A percentile compares a stretch with the other conserved stretches of the same genome.
These are phyloP conservation scores for Seriola quinqueradiata DNA, from an alignment of 2,113 vertebrate genomes.

Conservation along the genomic window DNA sequence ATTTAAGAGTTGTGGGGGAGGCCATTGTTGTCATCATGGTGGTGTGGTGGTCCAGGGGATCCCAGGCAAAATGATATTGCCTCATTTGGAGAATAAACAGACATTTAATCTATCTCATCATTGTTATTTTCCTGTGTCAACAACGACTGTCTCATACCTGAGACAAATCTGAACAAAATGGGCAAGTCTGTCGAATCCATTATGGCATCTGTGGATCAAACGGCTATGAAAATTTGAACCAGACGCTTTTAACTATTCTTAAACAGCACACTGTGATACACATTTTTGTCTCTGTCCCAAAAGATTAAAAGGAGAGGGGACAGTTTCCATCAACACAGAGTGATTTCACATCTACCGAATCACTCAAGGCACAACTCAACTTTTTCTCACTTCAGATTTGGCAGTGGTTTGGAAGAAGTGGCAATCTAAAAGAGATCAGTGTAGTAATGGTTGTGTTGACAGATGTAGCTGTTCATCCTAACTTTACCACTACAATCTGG, in stretches of 20 bases:
- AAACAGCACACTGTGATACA: background rate
- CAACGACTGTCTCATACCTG: no score
- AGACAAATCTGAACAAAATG: background rate
- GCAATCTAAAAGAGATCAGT: background rate
- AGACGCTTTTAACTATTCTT: background rate
- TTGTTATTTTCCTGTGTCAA: background rate
- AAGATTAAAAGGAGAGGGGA: background rate
- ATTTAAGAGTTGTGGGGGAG: background rate
- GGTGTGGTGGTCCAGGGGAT: background rate
- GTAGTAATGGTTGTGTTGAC: background rate
- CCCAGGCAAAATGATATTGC: background rate
- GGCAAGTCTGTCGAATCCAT: background rate
- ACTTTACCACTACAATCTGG: background rate
- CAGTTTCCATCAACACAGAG: background rate
- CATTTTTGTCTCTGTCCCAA: background rate
- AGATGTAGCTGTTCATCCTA: slow-evolving; percentile 8
- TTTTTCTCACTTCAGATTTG: background rate
- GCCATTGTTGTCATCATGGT: background rate
- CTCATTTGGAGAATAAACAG: background rate
- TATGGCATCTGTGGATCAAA: background rate
- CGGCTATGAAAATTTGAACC: background rate
- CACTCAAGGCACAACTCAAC: background rate
- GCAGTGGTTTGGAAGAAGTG: background rate
- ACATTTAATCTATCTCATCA: background rate
- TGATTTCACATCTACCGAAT: no score